Evolutionary conservation across 2,888 invertebrate genomes (phyloP), one percentile per base, ranked within the genome.

Genomic region (Andrena flavipes): DNA sequence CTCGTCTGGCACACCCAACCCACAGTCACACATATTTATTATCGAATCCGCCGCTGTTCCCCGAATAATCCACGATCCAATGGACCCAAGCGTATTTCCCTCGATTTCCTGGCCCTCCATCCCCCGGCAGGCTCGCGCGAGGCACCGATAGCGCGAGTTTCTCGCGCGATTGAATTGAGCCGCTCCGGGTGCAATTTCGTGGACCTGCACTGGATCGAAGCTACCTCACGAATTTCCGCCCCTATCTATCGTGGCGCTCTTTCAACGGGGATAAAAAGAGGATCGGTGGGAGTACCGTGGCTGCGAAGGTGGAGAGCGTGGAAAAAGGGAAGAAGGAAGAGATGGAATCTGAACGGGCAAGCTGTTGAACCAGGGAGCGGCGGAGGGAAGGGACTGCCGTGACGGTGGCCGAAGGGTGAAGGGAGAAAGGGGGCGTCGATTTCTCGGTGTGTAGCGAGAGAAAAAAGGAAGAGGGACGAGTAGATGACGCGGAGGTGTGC

Each of bases 151-250:
- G 76, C 72, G 82, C 60, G 73, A 85, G 84, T 84, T 75, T 80
- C 85, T 73, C 78, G 84, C 82, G 71, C 84, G 88, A 89, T 91
- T 89, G 87, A 91, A 91, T 90, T 88, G 84, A 87, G 84, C 82
- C 62, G 85, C 73, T 71, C 84, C 73, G 81, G 79, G 77, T 82
- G 84, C 88, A 82, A 90, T 91, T 90, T 90, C 80, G 83, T 76
- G 84, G 74, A 87, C 86, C 80, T 67, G 33, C 33, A 42, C 63
- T 60, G 80, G 80, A 80, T 87, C 84, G 80, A 78, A 82, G 72
- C 84, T 76, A 67, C 69, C 71, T 76, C 64, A 62, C 83, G 80
- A 86, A 87, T 88, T 88, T 88, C 84, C 78, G 76, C 68, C 80
- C 77, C 70, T 70, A 78, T 85, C 84, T 79, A 83, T 83, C 84